Base-by-base conservation (phyloP, 2,113 vertebrate genomes). In the Pygoscelis antarcticus region DNA sequence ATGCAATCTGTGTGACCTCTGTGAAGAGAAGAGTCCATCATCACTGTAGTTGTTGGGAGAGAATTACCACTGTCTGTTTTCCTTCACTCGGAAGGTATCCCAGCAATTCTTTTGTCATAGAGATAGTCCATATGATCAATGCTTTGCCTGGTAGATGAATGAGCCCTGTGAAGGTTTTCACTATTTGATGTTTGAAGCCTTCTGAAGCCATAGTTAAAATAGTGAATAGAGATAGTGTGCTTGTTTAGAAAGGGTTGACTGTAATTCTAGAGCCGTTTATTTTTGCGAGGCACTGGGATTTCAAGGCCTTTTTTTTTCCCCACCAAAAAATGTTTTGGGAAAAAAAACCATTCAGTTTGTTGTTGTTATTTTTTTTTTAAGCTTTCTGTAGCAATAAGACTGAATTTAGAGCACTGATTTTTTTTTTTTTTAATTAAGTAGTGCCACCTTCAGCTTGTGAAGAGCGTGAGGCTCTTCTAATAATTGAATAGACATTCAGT, bases 41-140 rank as follows among this genome's bases (percentile, higher is more conserved):
- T 57, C 89, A 82, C 81, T 32, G 68, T 97, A 97, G 83, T 93
- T 97, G 83, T 92, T 94, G 91, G 95, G 97, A 96, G 93, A 95
- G 83, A 93, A 87, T 87, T 95, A 16, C 91, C 83, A 89, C 70
- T 95, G 95, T 95, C 76, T 95, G 70, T 96, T 95, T 95, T 91
- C 89, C 92, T 58, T 96, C 96, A 42, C 74, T 62, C 5, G 11
- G 96, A 94, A 95, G 96, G 95, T 96, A 97, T 95, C 97, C 81
- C 42, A 92, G 89, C 94, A 89, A 11, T 96, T 97, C 70, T 75
- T 93, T 51, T 94, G 72, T 92, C 60, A 26, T 96, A 96, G 88
- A 80, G 71, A 70, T 95, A 96, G 94, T 92, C 80, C 72, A 4
- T 93, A 34, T 93, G 70, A 57, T 94, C 87, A n/a, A 1, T 96